These are phyloP conservation scores for Ceyx cyanopectus DNA, from an alignment of 2,113 vertebrate genomes.

Conservation along the genomic window DNA sequence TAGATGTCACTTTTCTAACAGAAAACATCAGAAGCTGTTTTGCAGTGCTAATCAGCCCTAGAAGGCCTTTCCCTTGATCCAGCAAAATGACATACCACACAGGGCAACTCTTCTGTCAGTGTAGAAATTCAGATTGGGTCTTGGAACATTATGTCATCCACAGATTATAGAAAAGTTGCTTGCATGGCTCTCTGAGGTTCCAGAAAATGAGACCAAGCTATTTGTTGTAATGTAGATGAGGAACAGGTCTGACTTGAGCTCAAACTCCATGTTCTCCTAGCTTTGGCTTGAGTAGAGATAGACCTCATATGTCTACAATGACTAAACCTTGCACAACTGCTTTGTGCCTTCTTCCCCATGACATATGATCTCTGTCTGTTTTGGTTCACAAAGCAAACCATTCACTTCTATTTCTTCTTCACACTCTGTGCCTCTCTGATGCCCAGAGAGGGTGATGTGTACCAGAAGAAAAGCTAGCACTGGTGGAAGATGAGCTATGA, in stretches of 20 bases:
- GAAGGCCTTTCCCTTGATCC: neutral
- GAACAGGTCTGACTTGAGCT: neutral
- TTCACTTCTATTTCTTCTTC: neutral
- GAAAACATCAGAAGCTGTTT: neutral
- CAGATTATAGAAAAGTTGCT: neutral
- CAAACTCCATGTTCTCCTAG: neutral
- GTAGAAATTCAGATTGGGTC: neutral
- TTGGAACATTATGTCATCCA: neutral
- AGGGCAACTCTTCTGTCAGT: neutral
- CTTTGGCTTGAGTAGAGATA: neutral
- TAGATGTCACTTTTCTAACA: neutral
- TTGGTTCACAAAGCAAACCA: neutral
- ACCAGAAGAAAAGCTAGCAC: neutral
- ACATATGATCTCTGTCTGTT: neutral
- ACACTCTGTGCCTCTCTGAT: neutral
- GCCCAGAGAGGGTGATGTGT: neutral
- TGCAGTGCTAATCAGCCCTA: neutral
- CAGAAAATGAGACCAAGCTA: neutral
- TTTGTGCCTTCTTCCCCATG: neutral
- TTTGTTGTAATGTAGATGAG: neutral
- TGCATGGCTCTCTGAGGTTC: neutral
- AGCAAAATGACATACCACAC: neutral
- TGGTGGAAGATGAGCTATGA: neutral
- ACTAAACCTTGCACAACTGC: neutral
- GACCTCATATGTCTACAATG: neutral